A percentile compares a stretch with the other conserved stretches of the same genome.
phyloP scores from a whole-genome alignment of 2,888 invertebrate species.

The Teleiodes luculella region DNA sequence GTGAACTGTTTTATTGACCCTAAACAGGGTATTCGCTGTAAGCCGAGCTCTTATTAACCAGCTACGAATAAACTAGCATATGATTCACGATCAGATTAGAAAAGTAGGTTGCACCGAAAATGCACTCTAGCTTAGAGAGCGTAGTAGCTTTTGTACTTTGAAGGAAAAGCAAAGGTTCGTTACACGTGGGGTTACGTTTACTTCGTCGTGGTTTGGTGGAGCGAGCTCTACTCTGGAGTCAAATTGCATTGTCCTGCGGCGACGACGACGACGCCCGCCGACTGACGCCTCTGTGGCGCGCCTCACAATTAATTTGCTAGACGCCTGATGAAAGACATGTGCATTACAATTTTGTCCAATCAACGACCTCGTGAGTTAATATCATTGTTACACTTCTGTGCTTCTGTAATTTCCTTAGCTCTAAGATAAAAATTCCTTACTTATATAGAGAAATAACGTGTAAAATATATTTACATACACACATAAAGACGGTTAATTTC shows the following conservation, averaged over 20 bases:
- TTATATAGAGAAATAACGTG: too few relatives aligned
- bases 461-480: too few relatives aligned
- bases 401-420: too few relatives aligned
- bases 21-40: not conserved
- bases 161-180: constrained; percentile 7
- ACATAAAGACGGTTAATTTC: too few relatives aligned
- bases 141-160: constrained; percentile 11
- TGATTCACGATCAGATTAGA: constrained; percentile 3
- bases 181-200: constrained; percentile 8
- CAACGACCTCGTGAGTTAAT: too few relatives aligned
- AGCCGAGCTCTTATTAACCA: not conserved
- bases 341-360: constrained; percentile 3
- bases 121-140: not conserved
- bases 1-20: not conserved
- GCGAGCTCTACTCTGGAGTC: not conserved
- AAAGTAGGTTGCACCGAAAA: constrained; percentile 5
- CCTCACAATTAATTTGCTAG: constrained; percentile 9
- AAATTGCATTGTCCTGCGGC: constrained; percentile 17
- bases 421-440: too few relatives aligned
- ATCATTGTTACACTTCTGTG: too few relatives aligned
- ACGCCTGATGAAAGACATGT: constrained; percentile 2
- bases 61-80: not conserved
- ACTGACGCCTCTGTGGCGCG: constrained; percentile 2
- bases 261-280: constrained; percentile 6
- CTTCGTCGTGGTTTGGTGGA: constrained; percentile 4